Base-by-base conservation (phyloP, 2,888 invertebrate genomes). In the Steinernema scapterisci region DNA sequence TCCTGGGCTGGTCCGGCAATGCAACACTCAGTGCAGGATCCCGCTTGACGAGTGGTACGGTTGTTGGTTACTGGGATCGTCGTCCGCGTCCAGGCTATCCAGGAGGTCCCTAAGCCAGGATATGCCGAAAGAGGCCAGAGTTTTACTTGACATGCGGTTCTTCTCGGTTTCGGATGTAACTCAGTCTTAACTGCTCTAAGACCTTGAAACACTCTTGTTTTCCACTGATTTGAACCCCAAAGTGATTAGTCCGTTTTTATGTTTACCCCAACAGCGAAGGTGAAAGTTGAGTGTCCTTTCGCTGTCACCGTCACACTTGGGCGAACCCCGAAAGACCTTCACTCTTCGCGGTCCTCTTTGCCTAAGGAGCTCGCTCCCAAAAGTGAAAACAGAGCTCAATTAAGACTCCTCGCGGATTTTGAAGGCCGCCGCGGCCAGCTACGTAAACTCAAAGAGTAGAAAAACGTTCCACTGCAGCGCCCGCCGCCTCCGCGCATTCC, bases 1-100 rank as follows among this genome's bases (percentile, higher is more conserved):
- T 27, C 81, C 80, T 9, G 77, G 13, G 80, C 76, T 27, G 82
- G 80, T 31, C 82, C 82, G 48, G 82, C 81, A n/a, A 82, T 74
- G 70, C 82, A 82, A 73, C 82, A 82, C 1, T 80, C 79, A 21
- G 74, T 73, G 76, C 79, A 79, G 72, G 72, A 75, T 44, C 71
- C 63, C 9, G 77, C 71, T 27, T 77, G 77, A 46, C 79, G 74
- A 11, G 71, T 71, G 38, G 79, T 79, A 27, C 79, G 72, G 76
- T 79, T 79, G 46, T 44, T 19, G 43, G 44, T 44, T 5, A 48
- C 44, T 13, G 71, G 54, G 6, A 43, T 75, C 2, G 25, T 19
- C 52, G n/a, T n/a, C n/a, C n/a, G n/a, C n/a, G n/a, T n/a, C n/a
- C n/a, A n/a, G n/a, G n/a, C n/a, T n/a, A n/a, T n/a, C n/a, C n/a